phyloP scores from a whole-genome alignment of 2,888 invertebrate species.

The Fragum whitleyi region DNA sequence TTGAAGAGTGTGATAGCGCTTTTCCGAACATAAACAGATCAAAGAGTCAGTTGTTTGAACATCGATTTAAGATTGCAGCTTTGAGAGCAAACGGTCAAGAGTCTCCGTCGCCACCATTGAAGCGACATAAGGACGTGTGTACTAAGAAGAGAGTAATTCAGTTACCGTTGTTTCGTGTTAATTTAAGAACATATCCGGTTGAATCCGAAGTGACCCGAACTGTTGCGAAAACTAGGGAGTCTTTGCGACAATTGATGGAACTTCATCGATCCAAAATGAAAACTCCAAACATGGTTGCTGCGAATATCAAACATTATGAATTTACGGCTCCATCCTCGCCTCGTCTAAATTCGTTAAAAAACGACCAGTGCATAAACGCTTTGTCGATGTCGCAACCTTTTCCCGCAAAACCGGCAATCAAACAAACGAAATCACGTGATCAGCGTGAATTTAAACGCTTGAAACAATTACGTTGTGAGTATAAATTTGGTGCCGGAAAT shows the following conservation, averaged over 20 bases:
- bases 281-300: conserved; percentile 51
- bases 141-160: conserved; percentile 59
- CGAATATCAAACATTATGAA: conserved; percentile 64
- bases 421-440: conserved; percentile 19
- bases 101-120: conserved; percentile 36
- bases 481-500: not conserved
- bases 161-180: conserved; percentile 62
- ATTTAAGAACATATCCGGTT: conserved; percentile 54
- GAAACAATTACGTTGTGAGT: not conserved
- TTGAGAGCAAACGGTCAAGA: conserved; percentile 52
- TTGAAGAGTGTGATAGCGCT: conserved; percentile 3
- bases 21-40: conserved; percentile 38
- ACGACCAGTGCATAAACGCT: conserved; percentile 11
- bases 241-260: conserved; percentile 60
- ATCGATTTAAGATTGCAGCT: conserved; percentile 59
- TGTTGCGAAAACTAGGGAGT: conserved; percentile 61
- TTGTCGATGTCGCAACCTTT: conserved; percentile 46
- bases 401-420: conserved; percentile 50
- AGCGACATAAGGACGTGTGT: conserved; percentile 28
- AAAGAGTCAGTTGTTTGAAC: conserved; percentile 58
- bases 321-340: conserved; percentile 47
- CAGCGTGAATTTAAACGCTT: conserved; percentile 13
- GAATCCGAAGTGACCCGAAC: conserved; percentile 58
- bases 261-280: conserved; percentile 55
- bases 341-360: not conserved